Conservation (phyloP, 1,140 invertebrate genomes). For the Diplogasteroides magnus region DNA sequence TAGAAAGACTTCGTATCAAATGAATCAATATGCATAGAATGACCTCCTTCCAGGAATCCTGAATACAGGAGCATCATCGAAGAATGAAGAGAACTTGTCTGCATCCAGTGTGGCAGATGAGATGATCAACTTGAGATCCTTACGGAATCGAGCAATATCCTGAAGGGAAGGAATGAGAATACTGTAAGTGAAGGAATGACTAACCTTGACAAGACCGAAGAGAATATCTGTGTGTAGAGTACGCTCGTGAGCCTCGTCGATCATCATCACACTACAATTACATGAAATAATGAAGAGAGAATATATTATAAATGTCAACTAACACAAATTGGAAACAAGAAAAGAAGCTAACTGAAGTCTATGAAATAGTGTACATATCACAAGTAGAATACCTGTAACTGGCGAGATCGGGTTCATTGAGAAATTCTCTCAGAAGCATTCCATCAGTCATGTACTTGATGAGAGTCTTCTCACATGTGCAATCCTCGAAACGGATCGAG, state of each 20-base stretch:
- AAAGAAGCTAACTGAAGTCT: constrained; percentile 6
- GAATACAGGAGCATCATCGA: constrained; percentile 96
- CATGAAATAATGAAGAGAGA: too few relatives aligned
- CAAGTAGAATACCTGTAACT: constrained; percentile 66
- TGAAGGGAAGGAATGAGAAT: too few relatives aligned
- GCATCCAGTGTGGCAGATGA: constrained; percentile 96
- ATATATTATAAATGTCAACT: not conserved
- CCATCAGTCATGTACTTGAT: constrained; percentile 99
- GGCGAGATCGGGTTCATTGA: constrained; percentile 88
- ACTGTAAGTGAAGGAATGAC: too few relatives aligned
- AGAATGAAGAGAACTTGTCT: constrained; percentile 89
- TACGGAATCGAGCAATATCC: constrained; percentile 86
- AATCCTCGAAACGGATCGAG: constrained; percentile 74
- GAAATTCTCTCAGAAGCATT: constrained; percentile 90
- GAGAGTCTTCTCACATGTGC: constrained; percentile 68
- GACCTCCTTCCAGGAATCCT: constrained; percentile 76
- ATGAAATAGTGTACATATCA: constrained; percentile 9
- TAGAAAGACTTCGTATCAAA: not conserved
- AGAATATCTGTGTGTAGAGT: constrained; percentile 96
- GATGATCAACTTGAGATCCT: constrained; percentile 90
- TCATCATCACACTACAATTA: constrained; percentile 89
- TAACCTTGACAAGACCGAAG: constrained; percentile 84
- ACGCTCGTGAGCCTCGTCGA: constrained; percentile 97
- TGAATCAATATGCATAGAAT: not conserved
- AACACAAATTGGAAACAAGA: not conserved